Evolutionary conservation across 2,888 invertebrate genomes (phyloP).

Genomic region (Malacosoma neustria): DNA sequence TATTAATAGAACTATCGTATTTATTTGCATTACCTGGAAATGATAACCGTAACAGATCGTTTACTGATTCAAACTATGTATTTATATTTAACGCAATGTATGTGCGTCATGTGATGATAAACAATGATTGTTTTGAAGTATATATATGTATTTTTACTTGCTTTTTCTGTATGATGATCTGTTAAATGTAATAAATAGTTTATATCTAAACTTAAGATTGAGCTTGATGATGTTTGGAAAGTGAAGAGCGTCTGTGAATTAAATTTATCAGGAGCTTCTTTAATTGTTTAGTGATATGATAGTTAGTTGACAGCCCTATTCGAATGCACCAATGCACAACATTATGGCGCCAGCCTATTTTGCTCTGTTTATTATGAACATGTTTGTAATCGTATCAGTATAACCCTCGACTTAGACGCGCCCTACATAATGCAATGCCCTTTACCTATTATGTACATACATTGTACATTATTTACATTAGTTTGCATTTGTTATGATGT

Average conservation of each 20-base stretch:
- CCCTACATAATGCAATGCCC: slow-evolving; percentile 32
- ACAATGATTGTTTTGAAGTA: neutral
- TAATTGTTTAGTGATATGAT: too few species aligned
- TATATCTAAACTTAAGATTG: too few species aligned
- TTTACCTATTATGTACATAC: slow-evolving; percentile 28
- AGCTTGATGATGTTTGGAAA: too few species aligned
- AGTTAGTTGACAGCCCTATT: neutral
- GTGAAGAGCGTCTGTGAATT: too few species aligned
- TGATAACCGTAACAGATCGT: slow-evolving; percentile 25
- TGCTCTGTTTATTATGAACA: neutral
- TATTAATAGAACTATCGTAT: neutral
- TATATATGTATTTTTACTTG: too few species aligned
- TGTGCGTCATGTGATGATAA: slow-evolving; percentile 33
- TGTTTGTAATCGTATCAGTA: neutral
- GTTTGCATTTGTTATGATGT: slow-evolving; percentile 22
- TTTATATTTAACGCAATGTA: slow-evolving; percentile 26
- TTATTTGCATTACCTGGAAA: slow-evolving; percentile 22
- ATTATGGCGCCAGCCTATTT: slow-evolving; percentile 8
- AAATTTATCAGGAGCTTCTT: too few species aligned
- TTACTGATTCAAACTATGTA: slow-evolving; percentile 24
- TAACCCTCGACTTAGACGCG: slow-evolving; percentile 21
- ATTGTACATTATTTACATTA: slow-evolving; percentile 24
- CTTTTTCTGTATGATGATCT: too few species aligned
- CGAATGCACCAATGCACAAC: slow-evolving; percentile 7
- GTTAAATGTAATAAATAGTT: too few species aligned